Evolutionary conservation across 1,140 invertebrate genomes (phyloP), one percentile per base, ranked within the genome.

Genomic region (Bombus waltoni): DNA sequence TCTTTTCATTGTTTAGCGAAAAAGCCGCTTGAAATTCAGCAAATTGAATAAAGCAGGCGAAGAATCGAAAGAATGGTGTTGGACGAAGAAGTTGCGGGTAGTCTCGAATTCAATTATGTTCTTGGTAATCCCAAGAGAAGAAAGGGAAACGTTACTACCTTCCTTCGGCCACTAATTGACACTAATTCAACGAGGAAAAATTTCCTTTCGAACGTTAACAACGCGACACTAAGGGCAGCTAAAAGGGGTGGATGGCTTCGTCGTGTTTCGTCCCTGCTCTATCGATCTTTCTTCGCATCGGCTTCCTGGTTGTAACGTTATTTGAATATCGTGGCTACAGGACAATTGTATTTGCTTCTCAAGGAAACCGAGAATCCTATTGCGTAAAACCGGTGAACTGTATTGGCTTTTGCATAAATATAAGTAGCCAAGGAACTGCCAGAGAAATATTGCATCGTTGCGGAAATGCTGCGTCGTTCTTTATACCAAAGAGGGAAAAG

Each of bases 71-170:
- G 13, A 44, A 10, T 18, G 71, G 32, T n/a, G 40, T 73, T 10
- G 40, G 2, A 32, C 28, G 47, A 35, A 22, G 40, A 76, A 59
- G 35, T 40, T 42, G 13, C 18, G 25, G 53, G 15, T 32, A 40
- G 35, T 77, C 38, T 32, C 28, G 35, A 77, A 77, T n/a, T 77
- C 44, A 40, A 77, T 77, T 77, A 77, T 32, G 35, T 40, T n/a
- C 18, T 53, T 15, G 40, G 28, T 72, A 42, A 71, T 28, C 25
- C 73, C 18, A 10, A 32, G 32, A 35, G 44, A n/a, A 59, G 35
- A n/a, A 62, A n/a, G 22, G 28, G 35, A n/a, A 22, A 47, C 25
- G 68, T 25, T 59, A 9, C 25, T n/a, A 40, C 1, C 15, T 3
- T 11, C 28, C 25, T 25, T 25, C 11, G 15, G n/a, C 53, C 75